Evolutionary conservation across 2,797 vertebrate genomes (phyloP), one percentile per base, ranked within the genome.

Genomic region (Gambelia wislizenii): DNA sequence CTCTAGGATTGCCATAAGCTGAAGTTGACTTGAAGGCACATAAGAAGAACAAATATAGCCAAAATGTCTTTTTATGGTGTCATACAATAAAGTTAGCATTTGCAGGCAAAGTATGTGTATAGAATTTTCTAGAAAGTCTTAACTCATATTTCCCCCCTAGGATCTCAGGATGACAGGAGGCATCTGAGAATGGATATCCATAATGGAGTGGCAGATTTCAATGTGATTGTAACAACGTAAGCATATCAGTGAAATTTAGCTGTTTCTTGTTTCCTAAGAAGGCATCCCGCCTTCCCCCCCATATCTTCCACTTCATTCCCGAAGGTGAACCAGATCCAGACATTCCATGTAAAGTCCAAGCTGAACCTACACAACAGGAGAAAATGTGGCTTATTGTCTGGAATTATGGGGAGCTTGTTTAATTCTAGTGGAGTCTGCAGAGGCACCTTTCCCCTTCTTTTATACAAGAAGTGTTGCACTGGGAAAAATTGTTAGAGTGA

Each of bases 181-280:
- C 98, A 98, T 94, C 97, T 99, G 94, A 98, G 97, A 93, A 96
- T 97, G 25, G 98, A 99, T 90, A 99, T 99, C 94, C 97, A 97
- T 89, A 98, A 96, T 94, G 96, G 95, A 86, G 95, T 92, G 0
- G 92, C 97, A 44, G 97, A 98, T 16, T 99, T 98, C 89, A 98
- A 98, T 85, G 98, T 99, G 89, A 98, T 99, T 42, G 96, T 99
- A 78, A 98, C 98, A 67, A 99, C 99, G 99, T 99, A 96, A 99
- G 99, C 97, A 87, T 30, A 77, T 69, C 47, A 49, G 49, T 0
- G 1, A 64, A 10, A 2, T 2, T 22, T 79, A 81, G n/a, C 14
- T 59, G 12, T 52, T 74, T 44, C 16, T 44, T 89, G 7, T 69
- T 44, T 30, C 54, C 39, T 79, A 70, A 78, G 0, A 42, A 54